Evolutionary conservation across 2,888 invertebrate genomes (phyloP).

Genomic region (Phorcus lineatus): DNA sequence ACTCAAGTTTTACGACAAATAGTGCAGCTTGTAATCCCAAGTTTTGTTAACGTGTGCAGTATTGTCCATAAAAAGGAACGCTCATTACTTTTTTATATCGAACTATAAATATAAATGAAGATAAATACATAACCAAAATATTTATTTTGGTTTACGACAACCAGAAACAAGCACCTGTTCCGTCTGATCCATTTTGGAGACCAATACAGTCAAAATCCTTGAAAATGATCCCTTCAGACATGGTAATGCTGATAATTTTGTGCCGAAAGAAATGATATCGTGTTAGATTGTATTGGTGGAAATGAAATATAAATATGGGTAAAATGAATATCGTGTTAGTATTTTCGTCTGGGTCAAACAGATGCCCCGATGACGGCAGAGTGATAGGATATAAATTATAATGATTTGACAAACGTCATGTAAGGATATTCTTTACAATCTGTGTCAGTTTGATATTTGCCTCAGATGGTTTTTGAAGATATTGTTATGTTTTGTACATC

Average conservation of each 20-base stretch:
- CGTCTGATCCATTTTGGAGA: background rate
- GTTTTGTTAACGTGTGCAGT: too few relatives aligned
- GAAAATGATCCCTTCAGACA: slow-evolving; percentile 23
- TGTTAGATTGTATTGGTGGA: background rate
- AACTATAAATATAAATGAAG: background rate
- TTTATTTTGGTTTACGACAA: slow-evolving; percentile 9
- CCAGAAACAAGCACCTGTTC: background rate
- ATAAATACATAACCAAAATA: background rate
- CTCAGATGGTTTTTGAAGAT: too few relatives aligned
- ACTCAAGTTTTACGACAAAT: too few relatives aligned
- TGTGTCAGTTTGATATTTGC: too few relatives aligned
- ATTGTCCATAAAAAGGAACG: background rate
- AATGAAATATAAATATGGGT: background rate
- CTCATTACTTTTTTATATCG: background rate
- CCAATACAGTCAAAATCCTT: background rate
- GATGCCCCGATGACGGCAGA: too few relatives aligned
- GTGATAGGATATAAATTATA: too few relatives aligned
- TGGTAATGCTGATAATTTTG: background rate
- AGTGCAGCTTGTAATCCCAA: too few relatives aligned
- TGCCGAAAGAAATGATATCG: background rate
- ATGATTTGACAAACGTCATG: too few relatives aligned
- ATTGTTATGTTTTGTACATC: too few relatives aligned
- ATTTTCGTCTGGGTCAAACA: too few relatives aligned
- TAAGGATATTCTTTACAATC: too few relatives aligned
- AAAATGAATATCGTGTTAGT: too few relatives aligned